Base-by-base conservation (phyloP, 2,888 invertebrate species). In the Leptinotarsa peninsularis region DNA sequence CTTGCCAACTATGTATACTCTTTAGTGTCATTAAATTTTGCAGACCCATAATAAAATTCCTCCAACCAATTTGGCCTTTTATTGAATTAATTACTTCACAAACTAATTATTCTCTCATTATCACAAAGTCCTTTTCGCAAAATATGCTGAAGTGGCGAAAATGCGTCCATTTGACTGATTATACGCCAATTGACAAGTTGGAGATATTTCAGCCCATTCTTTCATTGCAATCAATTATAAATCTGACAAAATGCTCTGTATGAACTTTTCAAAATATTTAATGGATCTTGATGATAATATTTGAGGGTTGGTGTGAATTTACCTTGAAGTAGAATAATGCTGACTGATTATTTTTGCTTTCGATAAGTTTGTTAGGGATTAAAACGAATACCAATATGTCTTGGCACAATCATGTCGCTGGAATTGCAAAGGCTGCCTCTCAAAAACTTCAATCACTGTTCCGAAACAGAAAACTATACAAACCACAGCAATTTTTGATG, bases 131-230 rank as follows among this genome's bases (percentile, higher is more conserved):
- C 1, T 58, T 58, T 23, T 58, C 23, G 15, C 58, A 21, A 23
- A 15, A 58, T 58, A 23, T 23, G 58, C 58, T 23, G 58, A 58
- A 10, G 10, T 14, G 7, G 58, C 23, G 15, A 21, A 23, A 58
- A 58, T 17, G 13, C 58, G 58, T 15, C 58, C 58, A 58, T 58
- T 58, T 27, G 14, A 58, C 58, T 58, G 23, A 58, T 58, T 58
- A 52, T 52, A 23, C 23, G 58, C 13, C 58, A 58, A 58, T 27
- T 58, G 58, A 58, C 27, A 58, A 58, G 58, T 27, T 21, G 14
- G 14, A 58, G 58, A 21, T 58, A 21, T 58, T 23, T 58, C 14
- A 23, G 5, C 58, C 15, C 58, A 23, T 58, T 23, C 23, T 58
- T 21, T 58, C 15, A 4, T 14, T 21, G 27, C 15, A 58, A 58